Evolutionary conservation across 2,797 vertebrate genomes (phyloP).

Genomic region (Pempheris klunzingeri): DNA sequence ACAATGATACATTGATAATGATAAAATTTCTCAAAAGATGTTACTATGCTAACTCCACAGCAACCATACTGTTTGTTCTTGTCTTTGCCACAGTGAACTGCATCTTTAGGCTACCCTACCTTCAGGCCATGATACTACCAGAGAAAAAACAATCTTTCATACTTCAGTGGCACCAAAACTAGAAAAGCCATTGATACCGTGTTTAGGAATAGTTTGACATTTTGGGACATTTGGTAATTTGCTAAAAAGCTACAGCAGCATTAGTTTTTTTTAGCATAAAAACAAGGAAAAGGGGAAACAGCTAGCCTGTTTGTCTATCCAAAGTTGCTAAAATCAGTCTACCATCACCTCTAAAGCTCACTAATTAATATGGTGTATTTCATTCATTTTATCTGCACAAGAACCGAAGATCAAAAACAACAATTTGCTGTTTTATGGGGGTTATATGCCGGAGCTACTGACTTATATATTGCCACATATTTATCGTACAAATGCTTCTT

Average conservation of each 20-base stretch:
- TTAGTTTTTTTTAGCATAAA: background rate
- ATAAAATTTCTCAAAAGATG: too few relatives aligned
- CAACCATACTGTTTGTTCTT: background rate
- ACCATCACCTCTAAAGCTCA: background rate
- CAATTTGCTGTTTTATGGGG: too few relatives aligned
- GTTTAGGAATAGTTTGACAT: background rate
- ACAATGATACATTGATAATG: too few relatives aligned
- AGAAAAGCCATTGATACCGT: background rate
- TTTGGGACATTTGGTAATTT: background rate
- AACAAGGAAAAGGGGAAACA: background rate
- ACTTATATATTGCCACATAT: background rate
- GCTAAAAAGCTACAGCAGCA: too few relatives aligned
- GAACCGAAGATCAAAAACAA: background rate
- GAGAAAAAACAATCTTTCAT: background rate
- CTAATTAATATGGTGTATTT: background rate
- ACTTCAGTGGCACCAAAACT: too few relatives aligned
- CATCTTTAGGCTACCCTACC: too few relatives aligned
- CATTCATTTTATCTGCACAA: background rate
- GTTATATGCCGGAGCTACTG: background rate
- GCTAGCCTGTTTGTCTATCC: background rate
- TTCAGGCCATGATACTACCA: too few relatives aligned
- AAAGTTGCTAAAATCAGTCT: background rate
- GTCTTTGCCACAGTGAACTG: too few relatives aligned
- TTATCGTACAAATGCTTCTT: background rate
- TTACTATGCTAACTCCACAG: background rate